Base-by-base conservation (phyloP, 1,140 invertebrate genomes). In the Sycophila sp. region DNA sequence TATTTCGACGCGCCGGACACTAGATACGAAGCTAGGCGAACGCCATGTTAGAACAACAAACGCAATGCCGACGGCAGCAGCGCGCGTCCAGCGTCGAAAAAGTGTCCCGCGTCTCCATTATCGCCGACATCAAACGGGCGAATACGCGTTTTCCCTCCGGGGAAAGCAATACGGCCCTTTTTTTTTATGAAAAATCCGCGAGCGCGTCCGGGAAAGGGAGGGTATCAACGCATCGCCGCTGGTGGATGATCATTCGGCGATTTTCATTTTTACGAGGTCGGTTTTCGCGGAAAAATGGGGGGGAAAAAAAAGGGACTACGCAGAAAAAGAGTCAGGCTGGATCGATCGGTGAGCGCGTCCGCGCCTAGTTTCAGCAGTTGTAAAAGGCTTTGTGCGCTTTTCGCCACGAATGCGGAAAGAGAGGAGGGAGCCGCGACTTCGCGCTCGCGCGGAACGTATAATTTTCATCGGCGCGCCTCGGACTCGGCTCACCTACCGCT, bases 391-490 rank as follows among this genome's bases (percentile, higher is more conserved):
- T 5, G 0, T 7, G 10, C 42, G 42, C 42, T 4, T 19, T 19
- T 45, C 42, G 22, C 22, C 42, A 45, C 45, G 65, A 68, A 59
- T 59, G 45, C 65, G 65, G 42, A 68, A 68, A 68, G 55, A 17
- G 11, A 13, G 2, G 32, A 47, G 26, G 1, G 13, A 30, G 53
- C 38, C 34, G 30, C 56, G 28, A 26, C 53, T n/a, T 34, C 42
- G 62, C 60, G 42, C 7, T 30, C n/a, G n/a, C 19, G 19, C 28
- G 38, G 51, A 66, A 66, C 49, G 51, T 67, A 67, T 67, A 67
- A 67, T 67, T 67, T 67, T n/a, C 64, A 24, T 56, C 64, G 53
- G 58, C 64, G n/a, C n/a, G 58, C 51, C 64, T 67, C 24, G 63
- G 34, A 6, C 30, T 55, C 22, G n/a, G n/a, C 28, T 55, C 24